A percentile compares a stretch with the other conserved stretches of the same genome.
Conservation (phyloP, 1,140 invertebrate species). For the Scaptomyza graminum region DNA sequence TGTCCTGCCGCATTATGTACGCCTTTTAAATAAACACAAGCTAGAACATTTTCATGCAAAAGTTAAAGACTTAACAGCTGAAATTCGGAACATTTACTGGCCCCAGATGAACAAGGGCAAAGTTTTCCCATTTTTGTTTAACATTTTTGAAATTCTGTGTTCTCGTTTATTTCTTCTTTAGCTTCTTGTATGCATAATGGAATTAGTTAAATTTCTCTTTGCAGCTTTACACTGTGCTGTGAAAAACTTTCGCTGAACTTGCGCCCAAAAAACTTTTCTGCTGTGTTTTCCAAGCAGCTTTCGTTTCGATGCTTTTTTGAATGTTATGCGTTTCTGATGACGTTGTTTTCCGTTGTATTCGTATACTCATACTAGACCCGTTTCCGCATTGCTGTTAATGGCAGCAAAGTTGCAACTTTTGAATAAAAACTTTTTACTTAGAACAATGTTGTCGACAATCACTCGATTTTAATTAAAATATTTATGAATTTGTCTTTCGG, state of each 20-base stretch:
- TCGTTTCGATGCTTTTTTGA: conserved; percentile 27
- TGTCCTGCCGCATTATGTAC: conserved; percentile 35
- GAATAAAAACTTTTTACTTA: conserved; percentile 60
- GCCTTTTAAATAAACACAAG: conserved; percentile 59
- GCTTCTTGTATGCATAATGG: conserved; percentile 65
- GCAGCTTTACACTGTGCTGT: conserved; percentile 42
- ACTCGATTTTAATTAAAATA: conserved; percentile 76
- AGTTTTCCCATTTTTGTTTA: conserved; percentile 77
- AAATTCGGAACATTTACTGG: conserved; percentile 9
- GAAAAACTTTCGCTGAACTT: conserved; percentile 74
- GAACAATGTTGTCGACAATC: conserved; percentile 65
- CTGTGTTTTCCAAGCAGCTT: conserved; percentile 38
- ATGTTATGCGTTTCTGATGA: conserved; percentile 76
- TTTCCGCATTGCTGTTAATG: conserved; percentile 58
- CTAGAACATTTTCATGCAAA: conserved; percentile 35
- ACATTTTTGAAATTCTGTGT: conserved; percentile 58
- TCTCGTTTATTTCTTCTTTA: conserved; percentile 13
- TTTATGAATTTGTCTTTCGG: conserved; percentile 69
- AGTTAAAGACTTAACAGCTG: conserved; percentile 52
- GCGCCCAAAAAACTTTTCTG: conserved; percentile 62
- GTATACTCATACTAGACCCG: conserved; percentile 20
- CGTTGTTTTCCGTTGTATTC: conserved; percentile 31
- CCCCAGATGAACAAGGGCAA: conserved; percentile 51
- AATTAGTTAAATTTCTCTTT: conserved; percentile 75
- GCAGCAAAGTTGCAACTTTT: conserved; percentile 55